Evolutionary conservation across 2,888 invertebrate genomes (phyloP).

Genomic region (Caenorhabditis sp.): DNA sequence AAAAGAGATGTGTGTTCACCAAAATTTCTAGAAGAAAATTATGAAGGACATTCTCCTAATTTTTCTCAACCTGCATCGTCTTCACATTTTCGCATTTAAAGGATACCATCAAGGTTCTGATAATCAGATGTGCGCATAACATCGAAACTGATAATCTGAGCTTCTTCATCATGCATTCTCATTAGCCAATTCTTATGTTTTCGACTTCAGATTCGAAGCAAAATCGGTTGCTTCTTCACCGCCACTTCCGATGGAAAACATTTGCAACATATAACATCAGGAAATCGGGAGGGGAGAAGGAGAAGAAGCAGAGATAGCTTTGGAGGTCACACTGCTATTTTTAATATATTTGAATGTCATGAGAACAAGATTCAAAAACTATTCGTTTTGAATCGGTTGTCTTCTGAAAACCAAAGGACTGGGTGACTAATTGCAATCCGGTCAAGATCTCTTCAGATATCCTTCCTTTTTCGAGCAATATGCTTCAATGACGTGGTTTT

Average conservation of each 20-base stretch:
- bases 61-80: no score
- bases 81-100: no score
- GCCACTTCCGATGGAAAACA: conserved; percentile 3
- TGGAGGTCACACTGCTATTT: conserved; percentile 20
- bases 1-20: background rate
- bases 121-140: no score
- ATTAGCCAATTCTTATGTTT: background rate
- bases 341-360: background rate
- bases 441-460: background rate
- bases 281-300: background rate
- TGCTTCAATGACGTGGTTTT: conserved; percentile 9
- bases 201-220: background rate
- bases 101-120: no score
- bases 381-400: background rate
- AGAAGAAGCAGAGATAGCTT: conserved; percentile 24
- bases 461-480: background rate
- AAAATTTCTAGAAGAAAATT: no score
- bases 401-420: background rate
- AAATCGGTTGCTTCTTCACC: background rate
- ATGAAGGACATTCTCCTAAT: no score
- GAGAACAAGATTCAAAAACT: background rate
- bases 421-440: conserved; percentile 1
- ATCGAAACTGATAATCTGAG: background rate
- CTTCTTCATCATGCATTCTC: background rate
- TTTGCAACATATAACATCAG: conserved; percentile 1